Evolutionary conservation across 1,140 invertebrate genomes (phyloP).

Genomic region (Drosophila rufa): DNA sequence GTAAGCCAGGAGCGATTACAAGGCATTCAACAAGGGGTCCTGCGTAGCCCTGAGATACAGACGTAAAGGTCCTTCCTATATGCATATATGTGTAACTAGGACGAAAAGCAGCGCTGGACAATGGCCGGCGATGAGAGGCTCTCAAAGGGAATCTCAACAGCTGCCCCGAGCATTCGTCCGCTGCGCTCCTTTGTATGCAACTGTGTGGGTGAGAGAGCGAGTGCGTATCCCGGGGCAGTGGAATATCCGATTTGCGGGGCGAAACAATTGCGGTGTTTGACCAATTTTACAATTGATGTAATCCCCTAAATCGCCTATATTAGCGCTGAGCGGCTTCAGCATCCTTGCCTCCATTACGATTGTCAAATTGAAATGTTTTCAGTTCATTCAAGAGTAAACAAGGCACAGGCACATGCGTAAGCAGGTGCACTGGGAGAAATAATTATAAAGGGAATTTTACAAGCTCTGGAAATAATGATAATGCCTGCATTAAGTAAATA

Average conservation of each 20-base stretch:
- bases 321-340: conserved; percentile 58
- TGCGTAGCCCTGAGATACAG: conserved; percentile 55
- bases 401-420: conserved; percentile 40
- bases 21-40: conserved; percentile 56
- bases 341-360: conserved; percentile 64
- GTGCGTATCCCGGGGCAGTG: conserved; percentile 63
- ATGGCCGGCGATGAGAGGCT: conserved; percentile 49
- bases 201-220: conserved; percentile 26
- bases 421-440: conserved; percentile 15
- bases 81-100: conserved; percentile 62
- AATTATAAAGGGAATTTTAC: too few species aligned
- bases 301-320: conserved; percentile 82
- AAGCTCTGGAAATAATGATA: too few species aligned
- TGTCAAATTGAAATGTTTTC: conserved; percentile 79
- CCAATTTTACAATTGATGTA: conserved; percentile 79
- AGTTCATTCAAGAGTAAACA: conserved; percentile 79
- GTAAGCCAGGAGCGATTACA: conserved; percentile 71
- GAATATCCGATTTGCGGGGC: conserved; percentile 80
- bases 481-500: too few species aligned
- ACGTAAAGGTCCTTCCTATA: conserved; percentile 13
- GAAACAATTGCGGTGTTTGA: conserved; percentile 84
- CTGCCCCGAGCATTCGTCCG: conserved; percentile 49
- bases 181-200: conserved; percentile 12
- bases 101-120: conserved; percentile 47
- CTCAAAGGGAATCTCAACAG: conserved; percentile 68